Base-by-base conservation (phyloP, 1,140 invertebrate species). In the Battus philenor region DNA sequence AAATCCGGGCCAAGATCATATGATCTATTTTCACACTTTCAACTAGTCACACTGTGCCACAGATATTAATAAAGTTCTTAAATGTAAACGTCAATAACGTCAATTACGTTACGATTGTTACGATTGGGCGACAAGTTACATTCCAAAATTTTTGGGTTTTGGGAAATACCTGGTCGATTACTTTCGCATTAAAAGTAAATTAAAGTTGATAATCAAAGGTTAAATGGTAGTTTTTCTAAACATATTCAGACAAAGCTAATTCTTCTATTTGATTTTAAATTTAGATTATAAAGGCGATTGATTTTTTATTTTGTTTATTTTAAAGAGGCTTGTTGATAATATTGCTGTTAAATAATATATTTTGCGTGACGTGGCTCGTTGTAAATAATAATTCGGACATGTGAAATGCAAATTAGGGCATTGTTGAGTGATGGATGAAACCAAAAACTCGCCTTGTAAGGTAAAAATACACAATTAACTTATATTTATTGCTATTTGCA, bases 281-380 rank as follows among this genome's bases (percentile, higher is more conserved):
- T n/a, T n/a, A n/a, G n/a, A n/a, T n/a, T n/a, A n/a, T n/a, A n/a
- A n/a, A n/a, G n/a, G n/a, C n/a, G 59, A 71, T 74, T 72, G 66
- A 73, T 79, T 83, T 77, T 60, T 79, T 72, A 72, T 77, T 80
- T 76, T 74, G 68, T 78, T 80, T 76, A 62, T 54, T 71, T 66
- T 62, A 65, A 73, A 70, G 76, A 77, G 74, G 79, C 76, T 83
- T 83, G 68, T 79, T 83, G 65, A 61, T 79, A 75, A 61, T 79
- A 80, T 80, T 72, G 73, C 73, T 79, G 65, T 63, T 62, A 69
- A 59, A 48, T 72, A 63, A 73, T 69, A 83, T 73, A 68, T 67
- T 68, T 46, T 55, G 63, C 65, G 76, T 80, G 75, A 71, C 74
- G 73, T 77, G 59, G 61, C 69, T 69, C 50, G 48, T 48, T 71